Evolutionary conservation across 2,113 vertebrate species (phyloP).

Genomic region (Elaphurus davidianus): DNA sequence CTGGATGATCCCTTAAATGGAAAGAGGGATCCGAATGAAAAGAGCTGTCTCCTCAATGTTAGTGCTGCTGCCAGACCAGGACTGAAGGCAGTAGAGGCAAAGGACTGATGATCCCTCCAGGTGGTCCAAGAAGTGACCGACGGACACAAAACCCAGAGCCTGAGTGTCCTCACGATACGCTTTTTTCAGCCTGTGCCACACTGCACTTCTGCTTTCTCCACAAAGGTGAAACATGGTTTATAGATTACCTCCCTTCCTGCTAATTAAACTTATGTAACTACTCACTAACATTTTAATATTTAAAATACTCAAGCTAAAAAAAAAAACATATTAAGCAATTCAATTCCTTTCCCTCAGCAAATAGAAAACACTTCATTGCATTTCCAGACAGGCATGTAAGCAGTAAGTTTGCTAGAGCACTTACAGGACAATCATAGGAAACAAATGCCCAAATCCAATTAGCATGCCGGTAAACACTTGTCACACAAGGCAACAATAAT

Average conservation of each 20-base stretch:
- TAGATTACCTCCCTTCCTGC: not conserved
- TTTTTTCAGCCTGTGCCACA: too few species aligned
- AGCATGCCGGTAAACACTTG: not conserved
- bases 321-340: not conserved
- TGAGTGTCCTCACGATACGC: not conserved
- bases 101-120: not conserved
- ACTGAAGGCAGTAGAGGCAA: not conserved
- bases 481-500: not conserved
- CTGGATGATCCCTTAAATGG: not conserved
- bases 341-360: not conserved
- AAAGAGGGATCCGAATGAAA: not conserved
- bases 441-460: not conserved
- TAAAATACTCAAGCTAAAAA: not conserved
- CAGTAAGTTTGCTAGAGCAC: not conserved
- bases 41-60: not conserved
- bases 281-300: not conserved
- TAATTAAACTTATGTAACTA: not conserved
- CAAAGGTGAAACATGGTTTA: not conserved
- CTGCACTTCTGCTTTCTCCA: not conserved
- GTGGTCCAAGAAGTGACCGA: not conserved
- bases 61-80: not conserved
- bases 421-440: not conserved
- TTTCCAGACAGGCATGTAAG: conserved; percentile 1
- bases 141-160: not conserved
- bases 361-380: not conserved